These are phyloP conservation scores for Cromileptes altivelis DNA, from an alignment of 2,113 vertebrate genomes.

Conservation along the genomic window DNA sequence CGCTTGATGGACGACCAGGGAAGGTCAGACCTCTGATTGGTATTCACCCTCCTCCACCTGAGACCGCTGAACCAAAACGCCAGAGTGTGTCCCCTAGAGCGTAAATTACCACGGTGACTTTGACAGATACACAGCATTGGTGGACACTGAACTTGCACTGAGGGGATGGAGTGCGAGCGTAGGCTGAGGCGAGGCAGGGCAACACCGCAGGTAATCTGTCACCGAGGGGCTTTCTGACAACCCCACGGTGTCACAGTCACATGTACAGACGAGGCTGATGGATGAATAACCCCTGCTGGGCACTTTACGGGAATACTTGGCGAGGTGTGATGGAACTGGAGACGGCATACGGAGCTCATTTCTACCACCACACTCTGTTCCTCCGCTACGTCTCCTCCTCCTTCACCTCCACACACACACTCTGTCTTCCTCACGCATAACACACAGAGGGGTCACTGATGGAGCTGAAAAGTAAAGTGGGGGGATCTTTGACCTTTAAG, in stretches of 20 bases:
- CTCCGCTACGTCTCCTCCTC: slow-evolving; percentile 5
- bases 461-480: slow-evolving; percentile 47
- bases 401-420: slow-evolving; percentile 21
- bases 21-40: slow-evolving; percentile 78
- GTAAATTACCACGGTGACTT: slow-evolving; percentile 74
- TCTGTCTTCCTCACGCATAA: slow-evolving; percentile 19
- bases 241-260: slow-evolving; percentile 40
- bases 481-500: slow-evolving; percentile 55
- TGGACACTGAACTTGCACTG: slow-evolving; percentile 57
- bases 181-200: slow-evolving; percentile 22
- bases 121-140: slow-evolving; percentile 68
- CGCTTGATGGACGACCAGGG: slow-evolving; percentile 78
- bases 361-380: slow-evolving; percentile 15
- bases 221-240: slow-evolving; percentile 56
- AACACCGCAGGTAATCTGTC: slow-evolving; percentile 62
- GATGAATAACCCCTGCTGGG: slow-evolving; percentile 35
- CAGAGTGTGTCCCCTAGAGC: slow-evolving; percentile 52
- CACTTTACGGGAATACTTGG: slow-evolving; percentile 16
- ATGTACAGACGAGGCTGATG: slow-evolving; percentile 42
- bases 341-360: slow-evolving; percentile 20
- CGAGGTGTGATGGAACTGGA: slow-evolving; percentile 53
- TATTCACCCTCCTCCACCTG: slow-evolving; percentile 72
- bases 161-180: slow-evolving; percentile 41
- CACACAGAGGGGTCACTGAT: slow-evolving; percentile 28
- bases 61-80: slow-evolving; percentile 60